Percentiles rank a stretch among this genome's conserved stretches.
phyloP scores from a whole-genome alignment of 2,113 vertebrate species.

The Protobothrops flavoviridis region DNA sequence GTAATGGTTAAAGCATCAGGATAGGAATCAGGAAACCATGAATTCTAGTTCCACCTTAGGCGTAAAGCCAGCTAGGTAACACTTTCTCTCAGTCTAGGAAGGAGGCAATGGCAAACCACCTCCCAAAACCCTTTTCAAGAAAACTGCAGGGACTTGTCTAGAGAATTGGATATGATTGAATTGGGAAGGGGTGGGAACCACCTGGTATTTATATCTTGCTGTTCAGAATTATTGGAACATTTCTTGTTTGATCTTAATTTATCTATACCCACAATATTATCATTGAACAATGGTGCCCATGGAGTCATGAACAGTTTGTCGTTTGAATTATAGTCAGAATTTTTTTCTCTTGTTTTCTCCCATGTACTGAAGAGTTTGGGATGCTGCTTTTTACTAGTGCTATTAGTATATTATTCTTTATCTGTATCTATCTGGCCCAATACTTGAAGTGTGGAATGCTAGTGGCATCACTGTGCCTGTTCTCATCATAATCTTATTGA shows the following conservation, averaged over 20 bases:
- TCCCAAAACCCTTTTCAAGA: neutral
- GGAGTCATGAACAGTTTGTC: neutral
- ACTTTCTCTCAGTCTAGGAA: neutral
- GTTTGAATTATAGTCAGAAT: neutral
- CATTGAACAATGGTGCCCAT: neutral
- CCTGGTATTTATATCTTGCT: neutral
- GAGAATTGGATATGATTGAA: neutral
- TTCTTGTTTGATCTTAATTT: no score
- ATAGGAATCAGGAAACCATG: neutral
- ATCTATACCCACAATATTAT: neutral
- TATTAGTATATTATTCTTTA: neutral
- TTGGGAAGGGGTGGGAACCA: no score
- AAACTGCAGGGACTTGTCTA: neutral
- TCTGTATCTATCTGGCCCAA: neutral
- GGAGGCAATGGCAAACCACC: neutral
- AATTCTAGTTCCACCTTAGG: neutral
- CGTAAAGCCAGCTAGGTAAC: neutral
- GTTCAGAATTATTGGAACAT: neutral
- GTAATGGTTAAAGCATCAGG: neutral
- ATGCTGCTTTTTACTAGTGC: neutral
- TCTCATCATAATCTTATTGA: neutral
- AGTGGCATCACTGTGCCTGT: neutral
- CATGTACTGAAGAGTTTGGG: neutral
- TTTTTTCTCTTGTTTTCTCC: neutral
- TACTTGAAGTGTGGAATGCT: neutral